A percentile compares a stretch with the other conserved stretches of the same genome.
phyloP scores from a whole-genome alignment of 1,140 invertebrate genomes.

The Pararge aegeria region DNA sequence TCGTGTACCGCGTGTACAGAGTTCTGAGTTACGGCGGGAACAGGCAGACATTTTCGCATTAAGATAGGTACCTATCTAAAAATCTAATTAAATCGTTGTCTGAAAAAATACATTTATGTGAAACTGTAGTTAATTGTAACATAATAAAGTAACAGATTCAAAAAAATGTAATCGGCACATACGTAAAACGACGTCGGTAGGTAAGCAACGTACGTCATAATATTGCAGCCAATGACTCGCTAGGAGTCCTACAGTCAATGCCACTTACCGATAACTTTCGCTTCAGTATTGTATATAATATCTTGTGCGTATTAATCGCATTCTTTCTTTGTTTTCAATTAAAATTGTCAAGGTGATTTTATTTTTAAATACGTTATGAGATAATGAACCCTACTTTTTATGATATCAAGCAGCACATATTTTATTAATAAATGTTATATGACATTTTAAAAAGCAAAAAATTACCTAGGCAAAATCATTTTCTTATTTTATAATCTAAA shows the following conservation, averaged over 20 bases:
- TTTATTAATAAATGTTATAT: background rate
- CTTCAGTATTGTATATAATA: conserved; percentile 28
- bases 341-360: background rate
- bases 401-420: background rate
- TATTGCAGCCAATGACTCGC: conserved; percentile 43
- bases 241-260: conserved; percentile 42
- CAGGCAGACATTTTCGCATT: no score
- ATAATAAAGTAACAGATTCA: background rate
- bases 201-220: conserved; percentile 23
- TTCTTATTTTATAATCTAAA: no score
- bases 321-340: conserved; percentile 4
- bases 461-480: no score
- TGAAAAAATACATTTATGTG: no score
- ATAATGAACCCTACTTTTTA: background rate
- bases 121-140: conserved; percentile 13
- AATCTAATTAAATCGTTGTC: no score
- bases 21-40: no score
- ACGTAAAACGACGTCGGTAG: conserved; percentile 30
- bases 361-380: background rate
- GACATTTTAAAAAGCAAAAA: no score
- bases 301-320: background rate
- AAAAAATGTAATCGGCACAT: conserved; percentile 26
- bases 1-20: no score
- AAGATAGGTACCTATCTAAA: no score
- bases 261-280: conserved; percentile 54